phyloP scores from a whole-genome alignment of 2,113 vertebrate genomes.

The Meriones unguiculatus region DNA sequence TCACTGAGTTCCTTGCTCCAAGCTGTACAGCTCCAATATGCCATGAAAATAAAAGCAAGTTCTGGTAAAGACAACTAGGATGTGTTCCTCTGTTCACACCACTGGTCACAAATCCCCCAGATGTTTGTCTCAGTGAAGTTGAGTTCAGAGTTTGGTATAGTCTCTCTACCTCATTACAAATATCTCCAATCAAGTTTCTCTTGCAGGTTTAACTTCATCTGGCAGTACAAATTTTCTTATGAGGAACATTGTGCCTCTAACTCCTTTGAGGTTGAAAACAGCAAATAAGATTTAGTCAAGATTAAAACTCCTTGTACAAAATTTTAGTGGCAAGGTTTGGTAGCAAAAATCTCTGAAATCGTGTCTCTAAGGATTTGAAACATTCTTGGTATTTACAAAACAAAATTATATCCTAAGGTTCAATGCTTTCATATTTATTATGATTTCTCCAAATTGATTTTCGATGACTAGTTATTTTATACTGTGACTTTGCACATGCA shows the following conservation, averaged over 20 bases:
- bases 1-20: background rate
- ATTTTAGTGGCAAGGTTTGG: background rate
- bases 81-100: background rate
- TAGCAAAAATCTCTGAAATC: background rate
- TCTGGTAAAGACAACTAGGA: background rate
- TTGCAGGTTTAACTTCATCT: background rate
- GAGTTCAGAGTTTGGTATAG: background rate
- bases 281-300: background rate
- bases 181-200: background rate
- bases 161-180: background rate
- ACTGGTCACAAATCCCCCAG: background rate
- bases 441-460: background rate
- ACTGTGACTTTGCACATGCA: background rate
- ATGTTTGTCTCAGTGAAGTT: background rate
- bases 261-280: background rate
- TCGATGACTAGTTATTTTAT: background rate
- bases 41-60: background rate
- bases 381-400: constrained; percentile 1
- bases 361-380: background rate
- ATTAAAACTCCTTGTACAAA: background rate
- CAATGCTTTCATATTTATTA: background rate
- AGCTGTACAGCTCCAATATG: background rate
- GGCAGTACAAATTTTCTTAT: background rate
- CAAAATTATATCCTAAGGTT: background rate
- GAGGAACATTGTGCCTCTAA: background rate